A percentile compares a stretch with the other conserved stretches of the same genome.
phyloP scores from a whole-genome alignment of 1,140 invertebrate species.

The Aphis gossypii region DNA sequence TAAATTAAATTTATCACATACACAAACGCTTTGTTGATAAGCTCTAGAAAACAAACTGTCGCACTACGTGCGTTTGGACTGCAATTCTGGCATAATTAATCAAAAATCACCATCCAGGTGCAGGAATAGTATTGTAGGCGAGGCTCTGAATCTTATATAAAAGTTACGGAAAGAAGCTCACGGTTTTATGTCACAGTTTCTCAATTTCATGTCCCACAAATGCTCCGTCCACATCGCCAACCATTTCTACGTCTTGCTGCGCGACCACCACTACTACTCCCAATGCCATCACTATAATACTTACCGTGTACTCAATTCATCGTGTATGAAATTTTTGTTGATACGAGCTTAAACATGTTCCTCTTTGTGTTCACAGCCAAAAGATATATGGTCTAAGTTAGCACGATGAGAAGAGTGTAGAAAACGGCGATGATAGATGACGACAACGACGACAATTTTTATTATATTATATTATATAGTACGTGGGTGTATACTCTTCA shows the following conservation, averaged over 20 bases:
- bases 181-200: neutral
- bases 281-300: neutral
- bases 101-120: neutral
- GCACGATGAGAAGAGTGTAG: neutral
- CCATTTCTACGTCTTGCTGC: neutral
- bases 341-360: neutral
- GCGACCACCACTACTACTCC: neutral
- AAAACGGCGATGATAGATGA: neutral
- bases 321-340: neutral
- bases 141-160: neutral
- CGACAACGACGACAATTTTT: neutral
- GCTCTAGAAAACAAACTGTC: neutral
- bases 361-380: neutral
- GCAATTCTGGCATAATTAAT: neutral
- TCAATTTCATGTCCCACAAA: neutral
- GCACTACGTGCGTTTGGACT: neutral
- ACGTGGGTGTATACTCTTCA: neutral
- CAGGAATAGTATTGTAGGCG: neutral
- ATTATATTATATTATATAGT: neutral
- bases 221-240: no score
- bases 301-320: neutral
- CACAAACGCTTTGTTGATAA: neutral
- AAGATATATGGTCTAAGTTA: conserved; percentile 7
- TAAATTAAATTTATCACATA: neutral
- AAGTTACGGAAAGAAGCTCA: neutral